Percentiles rank a stretch among this genome's conserved stretches.
Conservation (phyloP, 1,140 invertebrate species). For the Harpegnathos saltator region DNA sequence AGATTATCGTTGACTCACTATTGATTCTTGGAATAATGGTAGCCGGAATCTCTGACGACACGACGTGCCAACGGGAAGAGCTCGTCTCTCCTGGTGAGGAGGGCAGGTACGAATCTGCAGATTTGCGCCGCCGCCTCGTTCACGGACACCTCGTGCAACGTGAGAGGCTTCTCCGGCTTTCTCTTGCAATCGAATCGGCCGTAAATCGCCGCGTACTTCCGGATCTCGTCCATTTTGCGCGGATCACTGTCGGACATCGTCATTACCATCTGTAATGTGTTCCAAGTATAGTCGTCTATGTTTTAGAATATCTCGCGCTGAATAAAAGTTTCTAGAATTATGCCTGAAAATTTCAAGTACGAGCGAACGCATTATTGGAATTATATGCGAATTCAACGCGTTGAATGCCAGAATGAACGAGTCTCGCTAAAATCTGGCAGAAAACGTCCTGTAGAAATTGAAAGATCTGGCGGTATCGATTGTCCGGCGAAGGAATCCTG, state of each 20-base stretch:
- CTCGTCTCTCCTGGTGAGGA: constrained; percentile 96
- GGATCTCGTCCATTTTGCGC: constrained; percentile 95
- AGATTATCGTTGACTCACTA: constrained; percentile 86
- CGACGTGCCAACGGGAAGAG: constrained; percentile 97
- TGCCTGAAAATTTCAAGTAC: too few relatives aligned
- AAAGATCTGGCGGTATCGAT: too few relatives aligned
- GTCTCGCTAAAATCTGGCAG: too few relatives aligned
- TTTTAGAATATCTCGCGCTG: background rate
- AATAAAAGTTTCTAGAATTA: too few relatives aligned
- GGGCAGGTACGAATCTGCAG: constrained; percentile 94
- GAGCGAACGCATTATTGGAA: too few relatives aligned
- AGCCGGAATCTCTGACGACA: constrained; percentile 96
- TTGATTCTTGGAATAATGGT: constrained; percentile 94
- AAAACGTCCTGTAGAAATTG: too few relatives aligned
- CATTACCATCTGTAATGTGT: constrained; percentile 90
- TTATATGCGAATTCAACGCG: too few relatives aligned
- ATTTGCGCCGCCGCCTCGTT: constrained; percentile 99
- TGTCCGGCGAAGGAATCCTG: too few relatives aligned
- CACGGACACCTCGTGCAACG: constrained; percentile 97
- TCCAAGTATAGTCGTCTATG: background rate
- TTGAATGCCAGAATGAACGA: too few relatives aligned
- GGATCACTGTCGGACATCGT: constrained; percentile 95
- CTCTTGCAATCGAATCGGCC: constrained; percentile 98
- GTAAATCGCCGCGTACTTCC: constrained; percentile 98
- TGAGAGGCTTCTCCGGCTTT: constrained; percentile 97